These are phyloP conservation scores for Teleopsis dalmanni DNA, from an alignment of 1,140 invertebrate species.

Conservation along the genomic window DNA sequence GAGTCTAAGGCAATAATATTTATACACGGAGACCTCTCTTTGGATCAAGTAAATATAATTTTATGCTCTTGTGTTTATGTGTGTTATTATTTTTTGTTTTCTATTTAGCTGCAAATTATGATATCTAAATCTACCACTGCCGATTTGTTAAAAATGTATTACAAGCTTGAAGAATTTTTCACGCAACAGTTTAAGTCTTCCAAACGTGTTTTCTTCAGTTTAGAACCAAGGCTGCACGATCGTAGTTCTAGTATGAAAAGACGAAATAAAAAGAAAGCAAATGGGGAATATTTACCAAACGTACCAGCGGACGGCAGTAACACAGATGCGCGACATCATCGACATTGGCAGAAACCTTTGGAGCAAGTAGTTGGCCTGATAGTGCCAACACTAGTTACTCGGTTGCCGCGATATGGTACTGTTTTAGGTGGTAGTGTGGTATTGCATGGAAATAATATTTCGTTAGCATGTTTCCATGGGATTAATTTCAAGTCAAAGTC, in stretches of 20 bases:
- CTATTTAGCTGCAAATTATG: slow-evolving; percentile 64
- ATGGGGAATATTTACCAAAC: slow-evolving; percentile 21
- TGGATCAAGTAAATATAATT: slow-evolving; percentile 66
- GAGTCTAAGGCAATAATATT: slow-evolving; percentile 68
- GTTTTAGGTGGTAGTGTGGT: slow-evolving; percentile 91
- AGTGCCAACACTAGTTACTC: slow-evolving; percentile 61
- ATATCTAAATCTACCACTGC: slow-evolving; percentile 94
- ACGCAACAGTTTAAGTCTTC: slow-evolving; percentile 90
- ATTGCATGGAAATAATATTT: slow-evolving; percentile 83
- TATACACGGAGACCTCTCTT: slow-evolving; percentile 83
- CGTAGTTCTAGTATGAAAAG: slow-evolving; percentile 49
- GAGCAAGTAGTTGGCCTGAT: slow-evolving; percentile 61
- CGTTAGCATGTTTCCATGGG: slow-evolving; percentile 93
- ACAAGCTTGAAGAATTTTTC: slow-evolving; percentile 95
- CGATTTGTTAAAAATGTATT: slow-evolving; percentile 92
- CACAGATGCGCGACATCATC: slow-evolving; percentile 70
- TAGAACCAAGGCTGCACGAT: slow-evolving; percentile 52
- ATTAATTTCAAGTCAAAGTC: slow-evolving; percentile 92
- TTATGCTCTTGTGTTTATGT: neutral
- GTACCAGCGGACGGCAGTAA: slow-evolving; percentile 14
- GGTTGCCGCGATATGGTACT: slow-evolving; percentile 66
- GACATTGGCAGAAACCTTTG: slow-evolving; percentile 76
- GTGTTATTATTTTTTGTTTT: neutral
- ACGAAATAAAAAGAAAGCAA: slow-evolving; percentile 34
- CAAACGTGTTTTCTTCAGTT: slow-evolving; percentile 77